Percentiles rank a stretch among this genome's conserved stretches.
Evolutionary conservation across 1,140 invertebrate genomes (phyloP).

Genomic region (Eriosoma lanigerum): DNA sequence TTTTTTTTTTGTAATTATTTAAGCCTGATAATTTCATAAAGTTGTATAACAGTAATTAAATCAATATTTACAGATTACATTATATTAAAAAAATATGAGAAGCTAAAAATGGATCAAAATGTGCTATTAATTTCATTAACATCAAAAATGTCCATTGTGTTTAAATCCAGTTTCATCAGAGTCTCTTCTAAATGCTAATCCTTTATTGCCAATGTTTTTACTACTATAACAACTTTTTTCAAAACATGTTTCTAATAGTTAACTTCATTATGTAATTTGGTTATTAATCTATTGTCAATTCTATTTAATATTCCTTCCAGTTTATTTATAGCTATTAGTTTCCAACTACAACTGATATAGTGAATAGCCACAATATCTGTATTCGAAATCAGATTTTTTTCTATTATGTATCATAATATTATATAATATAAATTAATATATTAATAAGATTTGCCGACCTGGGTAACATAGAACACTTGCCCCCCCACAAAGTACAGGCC

Average conservation of each 20-base stretch:
- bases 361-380: too few species aligned
- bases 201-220: conserved; percentile 10
- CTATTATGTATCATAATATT: too few species aligned
- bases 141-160: conserved; percentile 29
- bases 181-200: background rate
- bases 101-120: conserved; percentile 27
- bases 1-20: background rate
- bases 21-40: background rate
- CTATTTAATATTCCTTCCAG: conserved; percentile 5
- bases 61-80: background rate
- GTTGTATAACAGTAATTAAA: conserved; percentile 18
- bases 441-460: too few species aligned
- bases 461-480: too few species aligned
- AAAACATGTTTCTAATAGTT: conserved; percentile 23
- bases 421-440: too few species aligned
- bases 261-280: conserved; percentile 1
- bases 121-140: conserved; percentile 2
- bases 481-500: too few species aligned
- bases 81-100: background rate
- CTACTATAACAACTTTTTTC: conserved; percentile 5
- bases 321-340: too few species aligned
- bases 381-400: too few species aligned
- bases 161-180: background rate
- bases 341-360: too few species aligned
- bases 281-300: conserved; percentile 10